Conservation (phyloP, 2,797 vertebrate species). For the Anguilla pacifica region DNA sequence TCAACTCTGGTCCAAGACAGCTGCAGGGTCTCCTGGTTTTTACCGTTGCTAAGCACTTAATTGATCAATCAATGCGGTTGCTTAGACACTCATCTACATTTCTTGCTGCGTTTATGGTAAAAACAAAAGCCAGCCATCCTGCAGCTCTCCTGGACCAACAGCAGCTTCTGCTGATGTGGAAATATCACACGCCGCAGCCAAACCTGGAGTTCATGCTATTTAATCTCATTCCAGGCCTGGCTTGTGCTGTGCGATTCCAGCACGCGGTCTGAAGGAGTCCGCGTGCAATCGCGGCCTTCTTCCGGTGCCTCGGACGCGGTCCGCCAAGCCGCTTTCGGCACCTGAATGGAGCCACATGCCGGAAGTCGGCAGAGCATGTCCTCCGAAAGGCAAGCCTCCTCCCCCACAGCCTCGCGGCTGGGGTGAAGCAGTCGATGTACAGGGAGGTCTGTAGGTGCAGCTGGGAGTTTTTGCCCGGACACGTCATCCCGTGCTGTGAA, state of each 20-base stretch:
- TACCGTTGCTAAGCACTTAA: background rate
- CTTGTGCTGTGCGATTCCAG: background rate
- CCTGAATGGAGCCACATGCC: slow-evolving; percentile 20
- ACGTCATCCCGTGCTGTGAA: background rate
- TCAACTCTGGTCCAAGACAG: background rate
- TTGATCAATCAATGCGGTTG: background rate
- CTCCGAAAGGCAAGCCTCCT: background rate
- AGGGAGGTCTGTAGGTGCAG: background rate
- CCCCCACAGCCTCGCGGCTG: background rate
- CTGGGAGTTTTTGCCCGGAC: background rate
- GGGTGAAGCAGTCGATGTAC: background rate
- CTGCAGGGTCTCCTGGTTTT: no score
- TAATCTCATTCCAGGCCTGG: slow-evolving; percentile 1
- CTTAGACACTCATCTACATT: background rate
- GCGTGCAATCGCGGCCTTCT: background rate
- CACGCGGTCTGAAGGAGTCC: background rate
- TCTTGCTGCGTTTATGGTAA: no score
- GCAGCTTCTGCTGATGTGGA: background rate
- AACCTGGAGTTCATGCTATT: background rate
- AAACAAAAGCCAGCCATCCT: background rate
- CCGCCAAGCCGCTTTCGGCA: background rate
- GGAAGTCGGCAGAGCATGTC: background rate
- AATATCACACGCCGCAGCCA: background rate
- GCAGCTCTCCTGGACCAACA: background rate
- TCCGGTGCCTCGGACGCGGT: background rate